These are phyloP conservation scores for Neelides sp. DNA, from an alignment of 1,140 invertebrate genomes.

Conservation along the genomic window DNA sequence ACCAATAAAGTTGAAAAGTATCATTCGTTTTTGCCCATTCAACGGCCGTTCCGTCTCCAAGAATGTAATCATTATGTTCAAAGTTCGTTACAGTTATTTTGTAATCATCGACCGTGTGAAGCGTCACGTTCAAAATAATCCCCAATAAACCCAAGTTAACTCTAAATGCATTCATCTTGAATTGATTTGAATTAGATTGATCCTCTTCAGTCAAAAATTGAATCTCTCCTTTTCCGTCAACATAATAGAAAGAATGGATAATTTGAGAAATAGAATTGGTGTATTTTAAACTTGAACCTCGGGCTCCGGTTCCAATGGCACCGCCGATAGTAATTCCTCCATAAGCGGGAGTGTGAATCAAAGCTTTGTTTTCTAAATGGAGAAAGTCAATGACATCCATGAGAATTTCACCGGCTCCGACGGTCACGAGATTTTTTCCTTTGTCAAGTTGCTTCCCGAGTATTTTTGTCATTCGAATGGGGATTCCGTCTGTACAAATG, in stretches of 20 bases:
- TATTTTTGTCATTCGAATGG: neutral
- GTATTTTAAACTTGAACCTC: conserved; percentile 1
- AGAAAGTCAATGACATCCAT: neutral
- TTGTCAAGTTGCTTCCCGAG: too few relatives aligned
- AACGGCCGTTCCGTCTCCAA: conserved; percentile 2
- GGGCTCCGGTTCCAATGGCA: conserved; percentile 9
- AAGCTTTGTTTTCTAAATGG: neutral
- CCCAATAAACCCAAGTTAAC: conserved; percentile 2
- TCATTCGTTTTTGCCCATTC: neutral
- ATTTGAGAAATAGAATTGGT: conserved; percentile 8
- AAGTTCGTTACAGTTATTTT: neutral
- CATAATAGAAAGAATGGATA: neutral
- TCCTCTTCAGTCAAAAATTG: neutral
- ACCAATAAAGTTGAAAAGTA: conserved; percentile 10
- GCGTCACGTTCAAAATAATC: neutral
- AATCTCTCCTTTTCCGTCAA: conserved; percentile 1
- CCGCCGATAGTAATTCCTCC: conserved; percentile 9
- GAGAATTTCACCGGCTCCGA: too few relatives aligned
- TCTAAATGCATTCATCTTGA: neutral
- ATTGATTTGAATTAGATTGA: neutral
- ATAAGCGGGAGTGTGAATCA: conserved; percentile 10
- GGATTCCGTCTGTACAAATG: neutral
- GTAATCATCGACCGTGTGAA: neutral
- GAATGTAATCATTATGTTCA: neutral
- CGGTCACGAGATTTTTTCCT: too few relatives aligned